Conservation (phyloP, 2,888 invertebrate species). For the Orchesella flavescens region DNA sequence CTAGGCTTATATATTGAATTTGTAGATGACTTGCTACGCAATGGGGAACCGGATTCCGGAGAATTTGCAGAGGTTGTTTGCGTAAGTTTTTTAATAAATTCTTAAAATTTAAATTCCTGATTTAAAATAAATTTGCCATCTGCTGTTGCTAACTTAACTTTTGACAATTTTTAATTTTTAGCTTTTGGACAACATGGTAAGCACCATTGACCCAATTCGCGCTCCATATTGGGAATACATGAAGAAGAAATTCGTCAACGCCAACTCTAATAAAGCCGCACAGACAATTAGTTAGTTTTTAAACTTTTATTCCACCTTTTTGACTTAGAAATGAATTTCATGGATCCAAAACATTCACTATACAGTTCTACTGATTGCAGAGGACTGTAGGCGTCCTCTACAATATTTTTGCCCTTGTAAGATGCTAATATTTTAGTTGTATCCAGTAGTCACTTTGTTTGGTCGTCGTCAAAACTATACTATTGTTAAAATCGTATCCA, state of each 20-base stretch:
- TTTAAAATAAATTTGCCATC: too few relatives aligned
- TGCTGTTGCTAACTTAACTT: too few relatives aligned
- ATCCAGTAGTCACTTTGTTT: too few relatives aligned
- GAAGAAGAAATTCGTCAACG: conserved; percentile 12
- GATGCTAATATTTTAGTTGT: too few relatives aligned
- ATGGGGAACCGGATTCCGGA: neutral
- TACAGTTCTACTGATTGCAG: too few relatives aligned
- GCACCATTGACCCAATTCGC: conserved; percentile 36
- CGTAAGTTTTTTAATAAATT: conserved; percentile 15
- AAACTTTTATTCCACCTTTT: neutral
- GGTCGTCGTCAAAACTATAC: too few relatives aligned
- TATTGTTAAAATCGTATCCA: too few relatives aligned
- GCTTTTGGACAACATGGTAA: conserved; percentile 28
- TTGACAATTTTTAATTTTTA: conserved; percentile 14
- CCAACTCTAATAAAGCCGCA: conserved; percentile 1
- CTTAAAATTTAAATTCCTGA: neutral
- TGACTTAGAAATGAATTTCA: too few relatives aligned
- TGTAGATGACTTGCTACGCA: conserved; percentile 47
- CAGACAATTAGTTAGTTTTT: neutral
- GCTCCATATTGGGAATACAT: conserved; percentile 35
- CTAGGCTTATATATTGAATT: conserved; percentile 49
- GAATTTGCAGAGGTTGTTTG: conserved; percentile 13
- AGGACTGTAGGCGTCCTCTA: too few relatives aligned
- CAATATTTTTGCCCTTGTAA: too few relatives aligned
- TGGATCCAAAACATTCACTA: too few relatives aligned